These are phyloP conservation scores for Cantharis lateralis DNA, from an alignment of 2,888 invertebrate genomes.

Conservation along the genomic window DNA sequence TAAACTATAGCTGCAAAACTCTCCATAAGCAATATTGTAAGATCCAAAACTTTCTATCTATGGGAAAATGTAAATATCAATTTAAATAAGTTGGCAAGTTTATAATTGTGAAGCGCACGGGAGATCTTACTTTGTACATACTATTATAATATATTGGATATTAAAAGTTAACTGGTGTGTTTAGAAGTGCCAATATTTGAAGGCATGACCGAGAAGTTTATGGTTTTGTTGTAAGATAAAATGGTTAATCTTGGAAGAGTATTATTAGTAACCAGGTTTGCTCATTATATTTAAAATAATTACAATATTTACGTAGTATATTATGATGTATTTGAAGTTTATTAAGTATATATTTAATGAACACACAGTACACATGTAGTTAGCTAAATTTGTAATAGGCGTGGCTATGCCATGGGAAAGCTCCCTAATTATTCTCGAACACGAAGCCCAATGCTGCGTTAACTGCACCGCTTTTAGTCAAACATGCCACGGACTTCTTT, in stretches of 20 bases:
- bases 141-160: not conserved
- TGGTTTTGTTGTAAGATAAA: not conserved
- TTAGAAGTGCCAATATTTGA: not conserved
- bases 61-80: too few species aligned
- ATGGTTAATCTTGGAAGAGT: not conserved
- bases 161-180: not conserved
- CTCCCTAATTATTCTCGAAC: conserved; percentile 40
- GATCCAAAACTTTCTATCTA: too few species aligned
- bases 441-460: conserved; percentile 31
- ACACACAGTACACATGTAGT: conserved; percentile 36
- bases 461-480: conserved; percentile 20
- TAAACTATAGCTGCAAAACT: too few species aligned
- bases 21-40: too few species aligned
- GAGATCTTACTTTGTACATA: too few species aligned
- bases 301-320: not conserved
- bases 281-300: not conserved
- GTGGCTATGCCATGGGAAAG: conserved; percentile 34
- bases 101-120: too few species aligned
- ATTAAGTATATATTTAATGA: conserved; percentile 36
- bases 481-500: conserved; percentile 19
- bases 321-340: not conserved
- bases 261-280: not conserved
- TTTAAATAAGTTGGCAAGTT: too few species aligned
- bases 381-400: conserved; percentile 33
- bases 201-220: not conserved